Conservation (phyloP, 2,888 invertebrate genomes). For the Linyphia triangularis region DNA sequence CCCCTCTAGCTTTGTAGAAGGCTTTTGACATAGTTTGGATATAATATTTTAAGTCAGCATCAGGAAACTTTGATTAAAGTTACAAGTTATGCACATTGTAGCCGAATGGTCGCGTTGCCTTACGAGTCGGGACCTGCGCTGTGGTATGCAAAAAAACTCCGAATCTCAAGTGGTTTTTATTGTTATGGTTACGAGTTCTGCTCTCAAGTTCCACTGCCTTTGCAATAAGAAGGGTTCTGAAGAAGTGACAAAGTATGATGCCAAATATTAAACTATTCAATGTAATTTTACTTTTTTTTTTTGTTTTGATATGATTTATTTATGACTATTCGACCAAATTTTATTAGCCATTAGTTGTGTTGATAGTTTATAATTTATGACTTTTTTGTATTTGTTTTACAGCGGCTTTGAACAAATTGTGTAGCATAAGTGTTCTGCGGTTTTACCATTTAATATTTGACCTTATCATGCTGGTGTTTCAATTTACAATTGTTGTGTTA, state of each 20-base stretch:
- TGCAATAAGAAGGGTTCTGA: constrained; percentile 21
- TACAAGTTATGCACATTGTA: constrained; percentile 33
- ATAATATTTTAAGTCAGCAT: constrained; percentile 19
- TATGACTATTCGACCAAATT: constrained; percentile 55
- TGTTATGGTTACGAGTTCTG: constrained; percentile 7
- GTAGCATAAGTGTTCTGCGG: too few species aligned
- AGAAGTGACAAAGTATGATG: constrained; percentile 61
- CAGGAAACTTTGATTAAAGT: constrained; percentile 26
- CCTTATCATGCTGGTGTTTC: too few species aligned
- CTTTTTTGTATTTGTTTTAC: constrained; percentile 11
- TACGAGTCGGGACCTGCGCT: constrained; percentile 4
- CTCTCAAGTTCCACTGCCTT: constrained; percentile 21
- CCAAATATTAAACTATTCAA: constrained; percentile 62
- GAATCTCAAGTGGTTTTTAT: constrained; percentile 31
- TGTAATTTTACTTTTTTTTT: constrained; percentile 22
- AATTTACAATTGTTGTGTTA: too few species aligned
- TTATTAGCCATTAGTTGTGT: constrained; percentile 27
- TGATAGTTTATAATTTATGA: constrained; percentile 4
- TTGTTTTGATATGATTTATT: constrained; percentile 46
- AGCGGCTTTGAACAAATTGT: constrained; percentile 34
- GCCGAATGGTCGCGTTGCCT: constrained; percentile 54
- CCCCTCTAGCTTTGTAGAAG: constrained; percentile 95
- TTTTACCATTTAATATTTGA: too few species aligned
- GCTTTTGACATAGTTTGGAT: constrained; percentile 80
- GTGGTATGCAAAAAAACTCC: constrained; percentile 1